Conservation (phyloP, 2,797 vertebrate genomes). For the Tolypeutes matacus region DNA sequence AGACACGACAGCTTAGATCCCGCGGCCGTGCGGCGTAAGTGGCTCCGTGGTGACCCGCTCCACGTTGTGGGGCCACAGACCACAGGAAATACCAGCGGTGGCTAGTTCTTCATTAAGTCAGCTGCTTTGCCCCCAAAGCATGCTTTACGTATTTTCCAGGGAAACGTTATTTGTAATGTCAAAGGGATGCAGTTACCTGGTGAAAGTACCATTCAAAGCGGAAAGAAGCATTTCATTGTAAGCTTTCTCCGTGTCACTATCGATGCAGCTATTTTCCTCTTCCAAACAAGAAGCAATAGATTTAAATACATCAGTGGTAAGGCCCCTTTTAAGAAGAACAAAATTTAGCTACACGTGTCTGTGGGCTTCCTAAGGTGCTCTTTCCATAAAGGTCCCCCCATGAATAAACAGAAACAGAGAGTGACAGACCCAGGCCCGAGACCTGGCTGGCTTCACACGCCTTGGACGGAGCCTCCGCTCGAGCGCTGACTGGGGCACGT, state of each 20-base stretch:
- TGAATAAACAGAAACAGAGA: neutral
- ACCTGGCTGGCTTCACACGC: neutral
- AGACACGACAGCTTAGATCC: neutral
- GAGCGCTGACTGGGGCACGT: neutral
- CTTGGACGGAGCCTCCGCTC: neutral
- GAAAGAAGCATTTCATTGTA: conserved; percentile 24
- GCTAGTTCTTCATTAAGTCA: neutral
- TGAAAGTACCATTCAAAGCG: neutral
- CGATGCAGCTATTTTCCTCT: neutral
- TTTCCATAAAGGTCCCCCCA: neutral
- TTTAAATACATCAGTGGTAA: conserved; percentile 45
- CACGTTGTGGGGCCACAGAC: neutral
- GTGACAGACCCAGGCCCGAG: neutral
- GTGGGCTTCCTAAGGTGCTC: neutral
- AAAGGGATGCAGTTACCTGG: conserved; percentile 30
- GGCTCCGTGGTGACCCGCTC: neutral
- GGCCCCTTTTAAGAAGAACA: conserved; percentile 32
- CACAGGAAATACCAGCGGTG: neutral
- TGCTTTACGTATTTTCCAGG: conserved; percentile 25
- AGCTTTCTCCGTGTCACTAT: conserved; percentile 52
- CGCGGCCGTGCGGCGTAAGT: neutral
- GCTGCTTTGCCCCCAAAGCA: neutral
- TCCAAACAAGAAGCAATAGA: conserved; percentile 2
- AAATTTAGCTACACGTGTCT: conserved; percentile 2
- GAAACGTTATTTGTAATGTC: neutral